Evolutionary conservation across 2,113 vertebrate species (phyloP), one percentile per base, ranked within the genome.

Genomic region (Mesocricetus auratus): DNA sequence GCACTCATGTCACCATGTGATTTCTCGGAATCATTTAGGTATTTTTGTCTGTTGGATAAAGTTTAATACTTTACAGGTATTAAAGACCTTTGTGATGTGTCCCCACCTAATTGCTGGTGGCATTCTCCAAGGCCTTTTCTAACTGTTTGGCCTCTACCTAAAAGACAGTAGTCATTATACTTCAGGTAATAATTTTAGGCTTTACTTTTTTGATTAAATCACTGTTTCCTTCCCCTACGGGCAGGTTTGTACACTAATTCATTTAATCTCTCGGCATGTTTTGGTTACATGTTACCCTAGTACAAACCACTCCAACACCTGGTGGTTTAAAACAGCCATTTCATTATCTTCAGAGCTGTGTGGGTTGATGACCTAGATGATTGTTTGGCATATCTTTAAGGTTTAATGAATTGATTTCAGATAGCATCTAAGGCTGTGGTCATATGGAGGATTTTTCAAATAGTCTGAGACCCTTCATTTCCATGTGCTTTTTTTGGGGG

Each of bases 191-290:
- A 64, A 33, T 36, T 45, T 64, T 58, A 42, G 79, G 58, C 31
- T 90, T 90, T 87, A 21, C 56, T 12, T 92, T 24, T 47, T 56
- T 53, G 77, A 5, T 74, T 64, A 53, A 74, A 93, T 53, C 62
- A 45, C 33, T 33, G 47, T 86, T 77, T 73, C 58, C 45, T 47
- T 45, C 22, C 56, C 56, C 73, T 45, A 8, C 13, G 53, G 39
- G 81, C 75, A 78, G 56, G 88, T 29, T 36, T 56, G 71, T 7
- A 42, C 24, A 17, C 21, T 66, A 50, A 45, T 12, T 74, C 58
- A 64, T 89, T 50, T 91, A n/a, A 79, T 94, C 77, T 91, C 71
- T 83, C 11, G 4, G n/a, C 33, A 39, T 68, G 45, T 90, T 90
- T 83, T 79, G 64, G 68, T 91, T 94, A 24, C 86, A 50, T 89